Conservation (phyloP, 2,113 vertebrate species). For the Bambusicola thoracicus region DNA sequence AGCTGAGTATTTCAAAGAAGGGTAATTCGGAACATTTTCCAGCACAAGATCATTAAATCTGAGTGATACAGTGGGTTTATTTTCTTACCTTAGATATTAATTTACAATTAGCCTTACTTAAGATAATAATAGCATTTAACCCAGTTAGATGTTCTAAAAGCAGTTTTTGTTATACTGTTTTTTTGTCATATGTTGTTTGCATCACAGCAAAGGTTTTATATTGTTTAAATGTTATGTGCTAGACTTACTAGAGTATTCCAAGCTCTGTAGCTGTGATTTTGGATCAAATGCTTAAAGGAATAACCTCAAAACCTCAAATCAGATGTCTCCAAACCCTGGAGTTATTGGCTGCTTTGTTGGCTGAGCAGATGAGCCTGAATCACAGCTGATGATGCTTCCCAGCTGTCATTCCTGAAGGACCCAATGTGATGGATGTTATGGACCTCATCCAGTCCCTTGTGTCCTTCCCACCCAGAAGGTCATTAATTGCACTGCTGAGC, state of each 20-base stretch:
- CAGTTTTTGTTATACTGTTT: not conserved
- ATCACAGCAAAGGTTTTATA: not conserved
- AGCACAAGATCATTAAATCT: constrained; percentile 46
- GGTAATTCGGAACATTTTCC: not conserved
- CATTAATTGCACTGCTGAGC: accelerated
- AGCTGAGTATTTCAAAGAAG: not conserved
- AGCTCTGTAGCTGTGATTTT: not conserved
- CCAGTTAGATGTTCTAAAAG: not conserved
- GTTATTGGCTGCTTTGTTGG: not conserved
- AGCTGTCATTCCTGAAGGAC: not conserved
- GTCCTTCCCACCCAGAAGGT: not conserved
- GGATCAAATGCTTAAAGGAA: not conserved
- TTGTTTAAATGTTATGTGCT: not conserved
- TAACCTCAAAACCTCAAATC: not conserved
- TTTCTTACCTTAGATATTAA: not conserved
- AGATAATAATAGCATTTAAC: not conserved
- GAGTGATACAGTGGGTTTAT: constrained; percentile 22
- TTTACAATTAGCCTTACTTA: not conserved
- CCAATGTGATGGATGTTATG: not conserved
- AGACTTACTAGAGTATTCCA: not conserved
- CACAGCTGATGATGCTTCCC: not conserved
- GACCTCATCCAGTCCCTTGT: not conserved
- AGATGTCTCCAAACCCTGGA: not conserved
- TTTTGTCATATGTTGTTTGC: not conserved
- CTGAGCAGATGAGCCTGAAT: not conserved